Percentiles rank a stretch among this genome's conserved stretches.
phyloP scores from a whole-genome alignment of 2,797 vertebrate genomes.

The Mycteria americana region DNA sequence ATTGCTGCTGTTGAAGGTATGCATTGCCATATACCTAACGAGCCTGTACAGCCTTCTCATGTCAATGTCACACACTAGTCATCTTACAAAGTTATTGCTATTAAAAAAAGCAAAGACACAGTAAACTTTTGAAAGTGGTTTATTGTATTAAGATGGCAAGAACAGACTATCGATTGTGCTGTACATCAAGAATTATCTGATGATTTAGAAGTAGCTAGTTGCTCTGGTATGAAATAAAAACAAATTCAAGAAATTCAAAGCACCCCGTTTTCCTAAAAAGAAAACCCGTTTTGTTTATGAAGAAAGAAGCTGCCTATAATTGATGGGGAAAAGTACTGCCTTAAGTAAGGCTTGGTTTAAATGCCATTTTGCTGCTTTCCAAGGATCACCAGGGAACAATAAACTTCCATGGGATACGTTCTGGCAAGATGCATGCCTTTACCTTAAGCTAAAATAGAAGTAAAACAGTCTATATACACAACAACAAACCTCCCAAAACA shows the following conservation, averaged over 20 bases:
- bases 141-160: not conserved
- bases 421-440: not conserved
- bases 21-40: fast-evolving
- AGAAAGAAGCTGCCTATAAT: not conserved
- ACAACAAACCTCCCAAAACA: not conserved
- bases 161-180: not conserved
- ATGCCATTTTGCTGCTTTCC: not conserved
- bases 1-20: not conserved
- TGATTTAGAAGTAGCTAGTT: not conserved
- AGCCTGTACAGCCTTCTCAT: not conserved
- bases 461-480: not conserved
- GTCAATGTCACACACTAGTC: fast-evolving
- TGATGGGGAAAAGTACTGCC: not conserved
- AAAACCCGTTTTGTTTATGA: not conserved
- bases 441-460: not conserved
- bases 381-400: not conserved
- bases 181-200: not conserved
- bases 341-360: not conserved
- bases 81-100: not conserved
- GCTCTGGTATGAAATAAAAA: not conserved
- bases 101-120: not conserved
- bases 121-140: not conserved
- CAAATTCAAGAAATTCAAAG: not conserved
- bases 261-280: not conserved
- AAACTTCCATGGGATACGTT: not conserved